A percentile compares a stretch with the other conserved stretches of the same genome.
phyloP scores from a whole-genome alignment of 2,888 invertebrate species.

The Hyles lineata region DNA sequence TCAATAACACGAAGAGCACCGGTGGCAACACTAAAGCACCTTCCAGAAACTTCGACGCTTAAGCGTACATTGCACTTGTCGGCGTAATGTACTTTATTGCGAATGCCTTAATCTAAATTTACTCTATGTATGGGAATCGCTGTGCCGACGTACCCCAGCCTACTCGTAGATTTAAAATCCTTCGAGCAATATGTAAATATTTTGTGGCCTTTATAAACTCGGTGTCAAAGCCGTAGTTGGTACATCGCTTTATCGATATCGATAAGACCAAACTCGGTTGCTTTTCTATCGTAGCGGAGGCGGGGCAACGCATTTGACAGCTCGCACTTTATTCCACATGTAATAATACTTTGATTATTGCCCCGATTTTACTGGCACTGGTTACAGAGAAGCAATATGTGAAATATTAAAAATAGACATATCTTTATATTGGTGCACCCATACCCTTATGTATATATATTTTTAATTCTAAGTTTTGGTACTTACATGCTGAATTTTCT shows the following conservation, averaged over 20 bases:
- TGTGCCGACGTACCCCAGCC: constrained; percentile 29
- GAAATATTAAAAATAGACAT: constrained; percentile 77
- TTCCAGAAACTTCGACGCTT: constrained; percentile 42
- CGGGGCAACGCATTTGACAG: constrained; percentile 7
- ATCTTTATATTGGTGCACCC: constrained; percentile 67
- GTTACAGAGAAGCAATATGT: constrained; percentile 63
- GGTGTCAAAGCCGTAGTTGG: too few species aligned
- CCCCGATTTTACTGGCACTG: constrained; percentile 64
- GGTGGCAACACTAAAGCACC: constrained; percentile 70
- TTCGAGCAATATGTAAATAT: background rate
- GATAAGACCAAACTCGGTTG: background rate
- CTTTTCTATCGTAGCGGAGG: background rate
- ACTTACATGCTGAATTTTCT: constrained; percentile 48
- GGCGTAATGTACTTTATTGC: constrained; percentile 61
- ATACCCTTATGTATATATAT: constrained; percentile 52
- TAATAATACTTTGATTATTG: constrained; percentile 58
- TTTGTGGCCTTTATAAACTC: background rate
- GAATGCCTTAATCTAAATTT: constrained; percentile 62
- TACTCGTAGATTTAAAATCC: background rate
- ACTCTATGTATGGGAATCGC: constrained; percentile 44
- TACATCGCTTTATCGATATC: background rate
- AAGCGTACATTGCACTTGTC: constrained; percentile 41
- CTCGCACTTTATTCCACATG: constrained; percentile 31
- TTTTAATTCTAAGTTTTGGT: constrained; percentile 63
- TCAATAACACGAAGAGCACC: constrained; percentile 57